Base-by-base conservation (phyloP, 2,888 invertebrate species). In the Brachypalpus laphriformis region DNA sequence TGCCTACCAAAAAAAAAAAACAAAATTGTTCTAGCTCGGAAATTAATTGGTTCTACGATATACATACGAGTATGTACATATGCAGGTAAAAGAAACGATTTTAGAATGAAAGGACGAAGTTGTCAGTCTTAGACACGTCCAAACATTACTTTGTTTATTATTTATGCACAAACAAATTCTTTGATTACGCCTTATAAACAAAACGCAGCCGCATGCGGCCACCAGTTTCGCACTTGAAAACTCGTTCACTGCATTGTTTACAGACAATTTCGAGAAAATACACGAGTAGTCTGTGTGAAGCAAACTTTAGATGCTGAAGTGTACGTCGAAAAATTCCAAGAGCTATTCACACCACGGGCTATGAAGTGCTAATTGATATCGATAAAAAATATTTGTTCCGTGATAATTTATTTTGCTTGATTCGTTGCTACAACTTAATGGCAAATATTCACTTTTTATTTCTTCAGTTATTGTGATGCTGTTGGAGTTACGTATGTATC, bases 301-400 rank as follows among this genome's bases (percentile, higher is more conserved):
- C 6, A 20, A 42, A 42, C 18, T 31, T 31, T 25, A 18, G 25
- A 28, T 28, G 22, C 9, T 45, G 8, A 28, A 51, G 31, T 54
- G 20, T 57, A 20, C 37, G 34, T 57, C 20, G 18, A 57, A 34
- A 56, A 37, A 57, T 8, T 20, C 57, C 31, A 20, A 31, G 5
- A 65, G 14, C n/a, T 49, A 34, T 65, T 65, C 34, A n/a, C 47
- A 49, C 49, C 37, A 57, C 20, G 14, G 7, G 14, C 34, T 49
- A 49, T 49, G 34, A 57, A 57, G 65, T 49, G 65, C 14, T 65
- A 65, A 65, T 49, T 49, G 34, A 34, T 49, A 5, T 65, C 20
- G 20, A 59, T 37, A 59, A 22, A 40, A 40, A n/a, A 25, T 59
- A 37, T 31, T 11, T 31, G 47, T 63, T 18, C 18, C 18, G 31